A percentile compares a stretch with the other conserved stretches of the same genome.
Conservation (phyloP, 2,797 vertebrate genomes). For the Anniella stebbinsi region DNA sequence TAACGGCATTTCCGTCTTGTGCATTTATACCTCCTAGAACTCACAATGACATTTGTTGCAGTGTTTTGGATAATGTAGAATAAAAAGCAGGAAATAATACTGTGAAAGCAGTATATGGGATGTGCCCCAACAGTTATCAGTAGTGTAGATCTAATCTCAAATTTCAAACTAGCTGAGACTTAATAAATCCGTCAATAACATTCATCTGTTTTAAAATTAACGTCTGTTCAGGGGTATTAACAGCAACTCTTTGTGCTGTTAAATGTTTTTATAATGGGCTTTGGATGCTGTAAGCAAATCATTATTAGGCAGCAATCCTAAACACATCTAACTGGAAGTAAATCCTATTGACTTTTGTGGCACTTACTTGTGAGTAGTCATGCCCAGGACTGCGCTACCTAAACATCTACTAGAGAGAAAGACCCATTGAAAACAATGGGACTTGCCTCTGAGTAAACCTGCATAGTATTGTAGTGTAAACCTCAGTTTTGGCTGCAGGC, state of each 20-base stretch:
- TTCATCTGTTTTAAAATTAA: neutral
- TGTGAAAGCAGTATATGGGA: no score
- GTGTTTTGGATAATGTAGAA: no score
- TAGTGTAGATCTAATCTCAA: no score
- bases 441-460: neutral
- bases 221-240: neutral
- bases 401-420: neutral
- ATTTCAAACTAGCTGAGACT: neutral
- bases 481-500: neutral
- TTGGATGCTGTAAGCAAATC: neutral
- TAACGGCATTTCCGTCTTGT: no score
- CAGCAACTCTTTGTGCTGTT: neutral
- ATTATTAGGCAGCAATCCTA: neutral
- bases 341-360: neutral
- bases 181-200: neutral
- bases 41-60: no score
- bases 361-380: neutral
- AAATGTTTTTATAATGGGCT: neutral
- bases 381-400: neutral
- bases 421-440: no score
- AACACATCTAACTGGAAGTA: neutral
- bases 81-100: no score
- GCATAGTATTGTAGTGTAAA: no score
- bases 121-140: no score
- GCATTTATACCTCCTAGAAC: no score